Evolutionary conservation across 2,797 vertebrate genomes (phyloP), one percentile per base, ranked within the genome.

Genomic region (Discoglossus pictus): DNA sequence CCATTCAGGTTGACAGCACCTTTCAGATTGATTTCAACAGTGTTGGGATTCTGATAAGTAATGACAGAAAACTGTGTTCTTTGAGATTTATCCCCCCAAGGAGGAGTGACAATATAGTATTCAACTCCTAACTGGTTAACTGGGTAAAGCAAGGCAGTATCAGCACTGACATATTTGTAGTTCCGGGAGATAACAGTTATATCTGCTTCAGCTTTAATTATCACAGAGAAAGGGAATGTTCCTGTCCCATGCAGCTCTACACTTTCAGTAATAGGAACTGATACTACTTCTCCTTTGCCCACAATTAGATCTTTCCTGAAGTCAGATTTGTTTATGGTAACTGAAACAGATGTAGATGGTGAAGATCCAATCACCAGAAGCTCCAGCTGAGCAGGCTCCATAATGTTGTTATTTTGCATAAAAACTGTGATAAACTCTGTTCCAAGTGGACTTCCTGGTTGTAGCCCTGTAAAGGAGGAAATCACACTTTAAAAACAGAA

Each of bases 61-160:
- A 86, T 84, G 62, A 92, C 67, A 1, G 87, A 72, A 55, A 93
- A 89, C 74, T 91, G 86, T 64, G 84, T 86, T 2, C 11, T 7
- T 1, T 0, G 0, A 0, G 2, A 21, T 0, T 56, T 56, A 0
- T 79, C 73, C 1, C 54, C 3, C n/a, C 17, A 31, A 0, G 2
- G 0, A 1, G 89, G 87, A 0, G 88, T 92, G 67, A 92, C 44
- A 61, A 89, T 76, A 10, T 87, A 88, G 65, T 91, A 91, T 23
- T 90, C 80, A 0, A 60, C 81, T 39, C 90, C 91, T 80, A 92
- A 86, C 7, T 77, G 40, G 0, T 34, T 55, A 46, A 63, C 66
- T 0, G 91, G 91, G 75, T 84, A 82, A 43, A 91, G 50, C 62
- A 87, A 36, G 0, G 87, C 75, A 15, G 76, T 81, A 50, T 91